Evolutionary conservation across 2,797 vertebrate species (phyloP).

Genomic region (Acipenser transmontanus): DNA sequence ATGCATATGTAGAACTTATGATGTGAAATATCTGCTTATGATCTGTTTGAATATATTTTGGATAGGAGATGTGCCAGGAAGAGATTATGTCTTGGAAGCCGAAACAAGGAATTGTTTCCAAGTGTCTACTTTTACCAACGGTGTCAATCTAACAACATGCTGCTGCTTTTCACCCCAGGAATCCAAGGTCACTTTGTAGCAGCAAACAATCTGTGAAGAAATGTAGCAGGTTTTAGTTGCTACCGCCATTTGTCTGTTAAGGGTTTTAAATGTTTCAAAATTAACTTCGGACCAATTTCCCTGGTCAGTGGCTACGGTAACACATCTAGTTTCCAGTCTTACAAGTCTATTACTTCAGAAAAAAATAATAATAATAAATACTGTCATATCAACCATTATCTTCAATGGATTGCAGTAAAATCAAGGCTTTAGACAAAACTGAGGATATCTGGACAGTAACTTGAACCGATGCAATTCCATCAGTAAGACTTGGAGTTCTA

Average conservation of each 20-base stretch:
- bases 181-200: slow-evolving; percentile 5
- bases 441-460: neutral
- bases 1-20: neutral
- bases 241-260: slow-evolving; percentile 24
- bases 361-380: neutral
- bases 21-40: slow-evolving; percentile 18
- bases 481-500: too few species aligned
- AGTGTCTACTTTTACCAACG: slow-evolving; percentile 19
- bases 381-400: neutral
- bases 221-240: slow-evolving; percentile 16
- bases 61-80: slow-evolving; percentile 20
- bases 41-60: slow-evolving; percentile 31
- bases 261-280: slow-evolving; percentile 8
- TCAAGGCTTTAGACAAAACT: neutral
- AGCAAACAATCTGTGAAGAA: slow-evolving; percentile 11
- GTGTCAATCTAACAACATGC: slow-evolving; percentile 13
- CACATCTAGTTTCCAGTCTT: slow-evolving; percentile 13
- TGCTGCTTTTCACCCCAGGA: neutral
- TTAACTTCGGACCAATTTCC: too few species aligned
- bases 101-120: slow-evolving; percentile 30
- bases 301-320: neutral
- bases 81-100: slow-evolving; percentile 27
- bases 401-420: neutral
- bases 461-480: neutral
- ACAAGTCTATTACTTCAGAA: neutral